phyloP scores from a whole-genome alignment of 2,797 vertebrate species.

The Phalloptychus januarius region DNA sequence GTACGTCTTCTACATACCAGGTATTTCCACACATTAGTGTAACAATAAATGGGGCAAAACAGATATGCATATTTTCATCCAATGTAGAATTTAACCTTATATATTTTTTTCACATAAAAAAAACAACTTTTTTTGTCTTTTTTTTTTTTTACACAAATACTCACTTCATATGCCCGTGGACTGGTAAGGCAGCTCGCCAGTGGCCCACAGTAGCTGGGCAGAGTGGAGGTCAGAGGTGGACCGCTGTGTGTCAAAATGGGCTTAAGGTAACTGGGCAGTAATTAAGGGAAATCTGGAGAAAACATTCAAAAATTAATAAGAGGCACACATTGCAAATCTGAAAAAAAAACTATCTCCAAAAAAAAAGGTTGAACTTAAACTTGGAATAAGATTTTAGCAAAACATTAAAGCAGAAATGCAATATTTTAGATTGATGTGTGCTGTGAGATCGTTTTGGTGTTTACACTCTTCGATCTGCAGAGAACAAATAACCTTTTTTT shows the following conservation, averaged over 20 bases:
- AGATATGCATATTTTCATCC: neutral
- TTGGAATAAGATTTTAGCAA: neutral
- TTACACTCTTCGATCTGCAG: neutral
- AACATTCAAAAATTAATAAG: neutral
- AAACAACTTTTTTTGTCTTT: no score
- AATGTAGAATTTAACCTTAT: neutral
- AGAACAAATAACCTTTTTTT: neutral
- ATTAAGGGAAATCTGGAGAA: constrained; percentile 68
- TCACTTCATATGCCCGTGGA: constrained; percentile 93
- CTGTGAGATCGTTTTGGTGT: neutral
- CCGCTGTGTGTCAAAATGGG: constrained; percentile 97
- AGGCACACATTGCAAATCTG: no score
- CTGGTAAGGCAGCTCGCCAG: constrained; percentile 93
- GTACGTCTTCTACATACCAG: neutral
- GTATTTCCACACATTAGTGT: neutral
- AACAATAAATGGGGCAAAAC: neutral
- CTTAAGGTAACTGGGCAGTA: constrained; percentile 88
- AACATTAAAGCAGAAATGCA: neutral
- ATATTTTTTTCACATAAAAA: neutral
- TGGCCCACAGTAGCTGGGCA: constrained; percentile 92
- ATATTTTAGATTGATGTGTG: neutral
- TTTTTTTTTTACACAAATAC: constrained; percentile 24
- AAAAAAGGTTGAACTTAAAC: neutral
- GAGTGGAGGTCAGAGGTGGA: constrained; percentile 91
- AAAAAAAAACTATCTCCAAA: neutral